Percentiles rank a stretch among this genome's conserved stretches.
Evolutionary conservation across 2,113 vertebrate genomes (phyloP).

Genomic region (Petrocephalus microphthalmus): DNA sequence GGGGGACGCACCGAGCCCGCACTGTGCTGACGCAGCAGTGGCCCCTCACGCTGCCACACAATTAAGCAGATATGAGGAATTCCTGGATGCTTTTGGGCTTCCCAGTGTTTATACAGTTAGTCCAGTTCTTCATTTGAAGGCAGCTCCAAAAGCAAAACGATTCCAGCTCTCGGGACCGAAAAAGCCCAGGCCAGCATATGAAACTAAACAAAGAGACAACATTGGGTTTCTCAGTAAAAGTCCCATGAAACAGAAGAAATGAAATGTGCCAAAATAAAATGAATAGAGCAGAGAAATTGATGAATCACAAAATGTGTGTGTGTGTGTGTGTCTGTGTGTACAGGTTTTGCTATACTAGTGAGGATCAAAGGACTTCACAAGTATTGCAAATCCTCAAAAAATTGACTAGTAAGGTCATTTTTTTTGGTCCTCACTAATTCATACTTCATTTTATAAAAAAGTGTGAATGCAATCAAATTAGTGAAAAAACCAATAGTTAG

Average conservation of each 20-base stretch:
- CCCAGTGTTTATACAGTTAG: neutral
- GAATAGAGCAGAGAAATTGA: neutral
- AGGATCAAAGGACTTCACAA: no score
- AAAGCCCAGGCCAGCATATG: neutral
- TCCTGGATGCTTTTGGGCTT: neutral
- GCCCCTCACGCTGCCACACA: neutral
- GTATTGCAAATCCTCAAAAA: no score
- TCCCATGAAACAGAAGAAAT: neutral
- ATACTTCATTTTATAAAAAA: no score
- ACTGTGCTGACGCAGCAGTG: neutral
- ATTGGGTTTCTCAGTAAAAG: neutral
- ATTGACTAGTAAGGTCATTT: no score
- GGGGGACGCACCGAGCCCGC: neutral
- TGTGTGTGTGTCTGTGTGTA: neutral
- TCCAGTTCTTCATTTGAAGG: neutral
- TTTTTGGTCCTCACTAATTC: no score
- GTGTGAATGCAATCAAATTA: no score
- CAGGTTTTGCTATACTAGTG: no score
- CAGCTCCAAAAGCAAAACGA: neutral
- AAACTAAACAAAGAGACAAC: neutral
- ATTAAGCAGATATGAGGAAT: neutral
- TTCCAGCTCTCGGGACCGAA: neutral
- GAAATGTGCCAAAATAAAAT: neutral
- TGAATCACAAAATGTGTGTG: neutral
- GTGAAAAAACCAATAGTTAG: neutral